Conservation (phyloP, 2,113 vertebrate species). For the Hipposideros armiger region DNA sequence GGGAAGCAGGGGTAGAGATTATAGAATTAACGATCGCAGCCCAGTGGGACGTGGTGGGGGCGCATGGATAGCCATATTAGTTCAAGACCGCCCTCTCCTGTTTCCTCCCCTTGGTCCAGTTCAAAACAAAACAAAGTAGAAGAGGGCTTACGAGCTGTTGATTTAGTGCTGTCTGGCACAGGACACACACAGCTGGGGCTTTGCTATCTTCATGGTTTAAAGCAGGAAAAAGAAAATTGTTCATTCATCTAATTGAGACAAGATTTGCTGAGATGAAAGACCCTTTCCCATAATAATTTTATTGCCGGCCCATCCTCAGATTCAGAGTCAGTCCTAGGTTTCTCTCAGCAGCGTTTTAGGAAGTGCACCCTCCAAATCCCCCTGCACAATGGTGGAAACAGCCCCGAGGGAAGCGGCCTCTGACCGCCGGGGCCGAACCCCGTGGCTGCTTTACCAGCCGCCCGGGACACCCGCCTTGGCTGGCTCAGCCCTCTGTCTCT, state of each 20-base stretch:
- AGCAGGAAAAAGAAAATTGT: not conserved
- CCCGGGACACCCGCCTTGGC: not conserved
- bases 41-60: not conserved
- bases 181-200: not conserved
- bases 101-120: not conserved
- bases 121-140: not conserved
- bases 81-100: no score
- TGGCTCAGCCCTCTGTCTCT: not conserved
- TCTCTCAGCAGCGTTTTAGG: not conserved
- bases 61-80: not conserved
- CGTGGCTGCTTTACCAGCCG: no score
- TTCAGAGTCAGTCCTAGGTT: not conserved
- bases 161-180: not conserved
- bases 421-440: accelerated
- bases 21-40: not conserved
- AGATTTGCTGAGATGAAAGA: not conserved
- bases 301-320: not conserved
- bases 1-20: not conserved
- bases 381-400: not conserved
- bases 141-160: not conserved
- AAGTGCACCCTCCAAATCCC: not conserved
- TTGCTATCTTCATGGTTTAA: not conserved
- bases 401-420: not conserved
- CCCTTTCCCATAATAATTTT: not conserved
- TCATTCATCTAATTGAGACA: not conserved